Evolutionary conservation across 2,797 vertebrate genomes (phyloP), one percentile per base, ranked within the genome.

Genomic region (Rhodeus uyekii): DNA sequence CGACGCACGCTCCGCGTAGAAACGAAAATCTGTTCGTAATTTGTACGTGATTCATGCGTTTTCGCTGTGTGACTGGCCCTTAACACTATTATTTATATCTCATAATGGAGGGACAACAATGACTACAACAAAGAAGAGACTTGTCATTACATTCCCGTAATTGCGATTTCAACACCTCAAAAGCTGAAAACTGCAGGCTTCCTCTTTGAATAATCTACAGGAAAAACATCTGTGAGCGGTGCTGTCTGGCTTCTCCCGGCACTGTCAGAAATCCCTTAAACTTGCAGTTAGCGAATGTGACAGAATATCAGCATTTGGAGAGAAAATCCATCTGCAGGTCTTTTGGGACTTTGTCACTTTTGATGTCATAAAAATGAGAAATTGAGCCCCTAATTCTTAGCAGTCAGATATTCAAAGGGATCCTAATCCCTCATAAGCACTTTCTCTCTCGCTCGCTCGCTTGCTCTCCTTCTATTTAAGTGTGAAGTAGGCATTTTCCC

Each of bases 341-440:
- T 44, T 81, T 50, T 5, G 80, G 81, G 82, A 87, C 82, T 82
- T 81, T 29, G 44, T 42, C 22, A 76, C 84, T 80, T 76, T 86
- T 87, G 83, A 84, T 84, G 76, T 85, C 42, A 32, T 36, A 77
- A 78, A 84, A 84, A 86, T 58, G 72, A 83, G 65, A 75, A 83
- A 78, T 79, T 79, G 71, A 85, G 71, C 69, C 39, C 53, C 22
- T 81, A 80, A 83, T 73, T 69, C 79, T 46, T 72, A 71, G 44
- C 83, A 72, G 67, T 73, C 78, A 77, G 81, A 77, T 83, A 77
- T 78, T 84, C 83, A 82, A 83, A 85, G 77, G 68, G 14, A 61
- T 84, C 72, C 65, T 83, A 86, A 87, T 88, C 79, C 76, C 60
- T 80, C 75, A 36, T 81, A 83, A 83, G 24, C 60, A 38, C 69